A percentile compares a stretch with the other conserved stretches of the same genome.
Evolutionary conservation across 2,888 invertebrate species (phyloP).

Genomic region (Tenthredo livida): DNA sequence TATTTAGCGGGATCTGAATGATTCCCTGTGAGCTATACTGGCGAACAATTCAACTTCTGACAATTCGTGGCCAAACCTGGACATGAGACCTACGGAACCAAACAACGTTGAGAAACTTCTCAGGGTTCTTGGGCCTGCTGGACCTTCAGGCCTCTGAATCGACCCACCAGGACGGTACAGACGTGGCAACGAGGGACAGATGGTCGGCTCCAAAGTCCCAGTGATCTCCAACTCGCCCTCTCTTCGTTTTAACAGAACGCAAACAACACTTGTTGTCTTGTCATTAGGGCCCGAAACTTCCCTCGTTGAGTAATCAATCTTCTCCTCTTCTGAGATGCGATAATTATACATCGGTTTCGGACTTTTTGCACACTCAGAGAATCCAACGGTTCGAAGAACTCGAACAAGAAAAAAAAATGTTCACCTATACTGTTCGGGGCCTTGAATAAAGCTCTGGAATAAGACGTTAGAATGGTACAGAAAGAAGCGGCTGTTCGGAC

Average conservation of each 20-base stretch:
- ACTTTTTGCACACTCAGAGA: not conserved
- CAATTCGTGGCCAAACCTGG: not conserved
- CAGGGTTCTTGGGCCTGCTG: slow-evolving; percentile 52
- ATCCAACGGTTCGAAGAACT: not conserved
- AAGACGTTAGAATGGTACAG: not conserved
- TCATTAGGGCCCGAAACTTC: slow-evolving; percentile 24
- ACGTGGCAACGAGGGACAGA: slow-evolving; percentile 73
- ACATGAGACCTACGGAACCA: not conserved
- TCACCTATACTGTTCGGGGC: not conserved
- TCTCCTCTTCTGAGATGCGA: not conserved
- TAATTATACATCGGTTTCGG: slow-evolving; percentile 2
- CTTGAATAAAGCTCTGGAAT: not conserved
- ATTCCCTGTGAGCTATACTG: slow-evolving; percentile 38
- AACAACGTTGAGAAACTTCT: slow-evolving; percentile 59
- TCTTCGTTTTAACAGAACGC: slow-evolving; percentile 39
- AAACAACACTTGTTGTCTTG: slow-evolving; percentile 26
- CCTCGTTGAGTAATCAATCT: slow-evolving; percentile 33
- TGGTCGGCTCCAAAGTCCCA: slow-evolving; percentile 55
- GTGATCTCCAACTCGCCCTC: slow-evolving; percentile 53
- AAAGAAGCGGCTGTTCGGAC: not conserved
- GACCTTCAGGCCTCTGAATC: slow-evolving; percentile 55
- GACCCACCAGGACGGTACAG: slow-evolving; percentile 65
- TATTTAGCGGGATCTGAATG: not conserved
- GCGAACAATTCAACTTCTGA: slow-evolving; percentile 2
- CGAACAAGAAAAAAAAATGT: not conserved